Conservation (phyloP, 2,797 vertebrate species). For the Nannoperca australis region DNA sequence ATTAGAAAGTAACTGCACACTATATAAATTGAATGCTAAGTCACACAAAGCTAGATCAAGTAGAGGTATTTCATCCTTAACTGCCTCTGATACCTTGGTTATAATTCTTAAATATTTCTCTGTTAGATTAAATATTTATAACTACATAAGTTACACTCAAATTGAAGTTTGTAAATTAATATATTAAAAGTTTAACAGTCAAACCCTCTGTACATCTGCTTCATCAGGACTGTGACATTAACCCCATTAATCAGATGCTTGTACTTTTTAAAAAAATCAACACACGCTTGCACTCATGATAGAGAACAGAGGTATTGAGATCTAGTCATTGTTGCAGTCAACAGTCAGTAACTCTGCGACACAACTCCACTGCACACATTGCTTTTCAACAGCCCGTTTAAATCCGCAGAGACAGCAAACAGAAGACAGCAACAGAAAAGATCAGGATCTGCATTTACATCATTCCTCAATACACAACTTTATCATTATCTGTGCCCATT, state of each 20-base stretch:
- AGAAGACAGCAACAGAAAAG: conserved; percentile 18
- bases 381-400: conserved; percentile 1
- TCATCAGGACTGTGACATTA: not conserved
- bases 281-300: not conserved
- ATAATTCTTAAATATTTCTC: not conserved
- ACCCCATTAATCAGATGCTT: not conserved
- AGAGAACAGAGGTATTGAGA: not conserved
- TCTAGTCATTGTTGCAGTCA: not conserved
- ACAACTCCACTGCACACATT: not conserved
- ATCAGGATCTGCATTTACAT: conserved; percentile 9
- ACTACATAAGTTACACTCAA: not conserved
- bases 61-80: not conserved
- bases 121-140: not conserved
- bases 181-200: not conserved
- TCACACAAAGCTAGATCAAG: not conserved
- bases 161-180: not conserved
- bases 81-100: not conserved
- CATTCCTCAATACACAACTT: conserved; percentile 28
- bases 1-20: not conserved
- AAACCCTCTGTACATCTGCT: not conserved
- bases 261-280: not conserved
- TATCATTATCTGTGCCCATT: conserved; percentile 32
- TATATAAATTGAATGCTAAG: not conserved
- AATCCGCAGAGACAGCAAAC: conserved; percentile 21
- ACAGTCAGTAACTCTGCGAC: not conserved